Base-by-base conservation (phyloP, 92 coral and sea anemone genomes). In the Phenganax subtilis region DNA sequence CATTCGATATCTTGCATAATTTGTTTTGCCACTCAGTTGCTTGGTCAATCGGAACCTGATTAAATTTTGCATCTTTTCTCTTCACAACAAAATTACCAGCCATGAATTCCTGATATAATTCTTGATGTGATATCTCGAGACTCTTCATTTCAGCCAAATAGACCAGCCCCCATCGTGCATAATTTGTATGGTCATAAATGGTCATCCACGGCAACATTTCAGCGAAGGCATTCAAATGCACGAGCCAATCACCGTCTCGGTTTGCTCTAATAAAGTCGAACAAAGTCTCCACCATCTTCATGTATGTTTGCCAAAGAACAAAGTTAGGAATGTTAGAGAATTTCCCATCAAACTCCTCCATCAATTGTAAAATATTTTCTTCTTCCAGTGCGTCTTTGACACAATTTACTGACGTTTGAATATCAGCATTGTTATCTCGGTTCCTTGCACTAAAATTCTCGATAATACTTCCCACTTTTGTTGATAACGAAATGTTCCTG, bases 141-240 rank as follows among this genome's bases (percentile, higher is more conserved):
- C 16, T 7, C 16, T 71, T 71, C 75, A 71, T 71, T 31, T 71
- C 75, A 44, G 56, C 55, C 16, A 71, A 3, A 53, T 71, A 71
- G 7, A 71, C 16, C 7, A 55, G 9, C 10, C 57, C 75, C 75
- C 75, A 71, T 71, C 20, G 10, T 9, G 75, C 75, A 31, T 71
- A 71, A 53, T 71, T 71, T 30, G 70, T 64, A 17, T 64, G 70
- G 12, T 64, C 70, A 20, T 64, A 64, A 64, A 64, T 12, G 7
- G 75, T 31, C 55, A 71, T 71, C 75, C 75, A 71, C 4, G 75
- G 55, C 16, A 71, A 17, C 75, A 71, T 71, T 31, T 47, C 75
- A 37, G 75, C 75, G 31, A 71, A 71, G 7, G 75, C 10, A 3
- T 71, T 7, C 9, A 64, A 44, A 20, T 64, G 70, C 8, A 17